Evolutionary conservation across 2,888 invertebrate genomes (phyloP).

Genomic region (Drosophila meridionalis): DNA sequence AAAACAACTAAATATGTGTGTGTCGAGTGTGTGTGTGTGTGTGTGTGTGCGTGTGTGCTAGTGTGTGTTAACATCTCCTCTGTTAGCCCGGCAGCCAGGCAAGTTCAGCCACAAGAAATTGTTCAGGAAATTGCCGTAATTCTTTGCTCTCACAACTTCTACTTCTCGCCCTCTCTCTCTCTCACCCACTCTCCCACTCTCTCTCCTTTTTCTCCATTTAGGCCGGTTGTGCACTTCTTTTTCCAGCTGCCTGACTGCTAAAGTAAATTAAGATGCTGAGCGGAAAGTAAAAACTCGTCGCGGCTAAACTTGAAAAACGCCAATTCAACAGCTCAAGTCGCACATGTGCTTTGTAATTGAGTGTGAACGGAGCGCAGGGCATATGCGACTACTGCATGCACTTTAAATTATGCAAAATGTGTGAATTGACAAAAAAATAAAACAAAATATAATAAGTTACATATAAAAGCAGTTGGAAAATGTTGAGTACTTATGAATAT

Average conservation of each 20-base stretch:
- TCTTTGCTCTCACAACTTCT: slow-evolving; percentile 19
- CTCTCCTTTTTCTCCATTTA: slow-evolving; percentile 46
- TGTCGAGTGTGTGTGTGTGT: background rate
- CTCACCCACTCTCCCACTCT: background rate
- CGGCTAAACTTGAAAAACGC: slow-evolving; percentile 59
- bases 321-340: slow-evolving; percentile 34
- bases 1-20: slow-evolving; percentile 6
- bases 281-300: slow-evolving; percentile 70
- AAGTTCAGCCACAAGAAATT: slow-evolving; percentile 77
- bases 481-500: too few relatives aligned
- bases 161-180: background rate
- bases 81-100: slow-evolving; percentile 36
- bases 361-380: slow-evolving; percentile 19
- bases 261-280: slow-evolving; percentile 76
- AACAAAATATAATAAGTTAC: background rate
- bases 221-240: slow-evolving; percentile 63
- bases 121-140: slow-evolving; percentile 69
- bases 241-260: slow-evolving; percentile 72
- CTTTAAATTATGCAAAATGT: slow-evolving; percentile 6
- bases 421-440: background rate
- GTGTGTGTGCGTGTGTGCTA: slow-evolving; percentile 3
- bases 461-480: too few relatives aligned
- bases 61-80: slow-evolving; percentile 21
- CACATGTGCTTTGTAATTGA: slow-evolving; percentile 66
- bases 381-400: slow-evolving; percentile 34